Base-by-base conservation (phyloP, 2,113 vertebrate genomes). In the Excalfactoria chinensis region DNA sequence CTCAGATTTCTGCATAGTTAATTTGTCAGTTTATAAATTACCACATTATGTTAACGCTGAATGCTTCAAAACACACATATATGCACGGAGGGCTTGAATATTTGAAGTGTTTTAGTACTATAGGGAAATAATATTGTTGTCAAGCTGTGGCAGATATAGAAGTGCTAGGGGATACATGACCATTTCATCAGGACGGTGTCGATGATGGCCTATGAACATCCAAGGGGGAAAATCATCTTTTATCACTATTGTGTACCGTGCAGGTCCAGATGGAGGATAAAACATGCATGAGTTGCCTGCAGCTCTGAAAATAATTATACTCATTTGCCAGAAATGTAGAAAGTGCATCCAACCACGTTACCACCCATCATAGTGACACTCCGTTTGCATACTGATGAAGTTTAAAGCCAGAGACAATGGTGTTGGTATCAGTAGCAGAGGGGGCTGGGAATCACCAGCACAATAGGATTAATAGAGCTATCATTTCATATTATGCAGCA, bases 301-400 rank as follows among this genome's bases (percentile, higher is more conserved):
- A 99, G 99, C 99, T 99, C 98, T 98, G 98, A 99, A 99, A 99
- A 99, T 99, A 99, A 99, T 99, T 99, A 99, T 98, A 99, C 98
- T 99, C 98, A 99, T 99, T 99, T 98, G 98, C 98, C 98, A 98
- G 98, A 98, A 98, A 98, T 97, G 97, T 98, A 98, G 98, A 98
- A 98, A 98, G 98, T 98, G 98, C 98, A 98, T 98, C 98, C 98
- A 98, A 98, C 98, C 98, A 98, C 98, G 98, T 98, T 98, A 98
- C 98, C 98, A 98, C 98, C 98, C 98, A 98, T 98, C 98, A 98
- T 96, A 98, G 97, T 98, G 98, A 98, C 98, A 97, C 98, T 98
- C 97, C 1, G 95, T 97, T 98, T 98, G 98, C 98, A 98, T 98
- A 98, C 98, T 98, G 98, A 98, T 98, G 98, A 98, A 98, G 97